These are phyloP conservation scores for Diplodus puntazzo DNA, from an alignment of 2,797 vertebrate genomes.

Conservation along the genomic window DNA sequence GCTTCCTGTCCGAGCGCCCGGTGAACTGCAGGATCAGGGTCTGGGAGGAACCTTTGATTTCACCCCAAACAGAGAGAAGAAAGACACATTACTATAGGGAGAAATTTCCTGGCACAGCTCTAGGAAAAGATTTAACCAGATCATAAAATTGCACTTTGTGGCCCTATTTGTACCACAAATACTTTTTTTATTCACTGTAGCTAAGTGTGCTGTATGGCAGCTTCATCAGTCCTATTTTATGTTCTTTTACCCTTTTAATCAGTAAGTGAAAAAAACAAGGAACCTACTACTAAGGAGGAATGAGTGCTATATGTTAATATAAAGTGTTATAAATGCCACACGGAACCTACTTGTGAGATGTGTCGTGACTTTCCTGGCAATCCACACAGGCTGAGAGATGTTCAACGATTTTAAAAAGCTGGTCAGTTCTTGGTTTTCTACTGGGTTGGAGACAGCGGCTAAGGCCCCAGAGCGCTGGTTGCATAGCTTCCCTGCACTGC, in stretches of 20 bases:
- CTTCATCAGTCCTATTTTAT: constrained; percentile 27
- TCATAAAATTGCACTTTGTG: constrained; percentile 45
- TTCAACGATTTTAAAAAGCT: constrained; percentile 82
- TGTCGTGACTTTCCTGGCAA: constrained; percentile 66
- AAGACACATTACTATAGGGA: constrained; percentile 23
- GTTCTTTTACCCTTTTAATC: constrained; percentile 23
- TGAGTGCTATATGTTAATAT: constrained; percentile 28
- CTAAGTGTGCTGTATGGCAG: constrained; percentile 18
- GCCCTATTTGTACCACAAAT: constrained; percentile 51
- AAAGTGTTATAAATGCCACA: constrained; percentile 24
- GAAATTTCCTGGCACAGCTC: constrained; percentile 34
- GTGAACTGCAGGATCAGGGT: constrained; percentile 79
- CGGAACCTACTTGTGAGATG: constrained; percentile 74
- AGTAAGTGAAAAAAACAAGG: constrained; percentile 37
- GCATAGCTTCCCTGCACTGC: constrained; percentile 70
- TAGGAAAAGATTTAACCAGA: constrained; percentile 45
- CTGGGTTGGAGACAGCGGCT: constrained; percentile 62
- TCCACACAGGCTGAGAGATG: constrained; percentile 84
- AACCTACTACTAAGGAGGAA: constrained; percentile 23
- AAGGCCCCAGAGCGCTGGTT: constrained; percentile 74
- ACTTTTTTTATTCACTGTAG: constrained; percentile 40
- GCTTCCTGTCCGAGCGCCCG: constrained; percentile 67
- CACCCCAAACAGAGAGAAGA: constrained; percentile 41
- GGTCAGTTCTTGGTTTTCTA: constrained; percentile 71
- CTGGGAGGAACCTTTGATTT: constrained; percentile 63